phyloP scores from a whole-genome alignment of 2,113 vertebrate genomes.

The Delphinus delphis region DNA sequence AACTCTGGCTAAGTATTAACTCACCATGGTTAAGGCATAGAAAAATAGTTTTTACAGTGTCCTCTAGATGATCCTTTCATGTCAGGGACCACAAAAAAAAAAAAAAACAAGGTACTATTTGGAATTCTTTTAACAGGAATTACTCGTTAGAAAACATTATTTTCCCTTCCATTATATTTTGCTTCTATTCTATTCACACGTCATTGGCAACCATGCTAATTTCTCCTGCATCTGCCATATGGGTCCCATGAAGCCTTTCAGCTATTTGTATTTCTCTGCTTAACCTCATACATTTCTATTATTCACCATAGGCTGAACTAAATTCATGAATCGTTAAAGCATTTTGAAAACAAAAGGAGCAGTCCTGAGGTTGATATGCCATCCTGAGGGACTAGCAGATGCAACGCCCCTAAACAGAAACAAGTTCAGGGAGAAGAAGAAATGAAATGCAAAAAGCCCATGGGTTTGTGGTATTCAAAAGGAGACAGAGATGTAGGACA shows the following conservation, averaged over 20 bases:
- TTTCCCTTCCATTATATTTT: background rate
- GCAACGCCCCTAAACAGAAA: background rate
- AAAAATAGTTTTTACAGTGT: background rate
- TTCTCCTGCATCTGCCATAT: background rate
- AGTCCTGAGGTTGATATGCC: background rate
- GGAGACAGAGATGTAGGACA: background rate
- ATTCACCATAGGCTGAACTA: background rate
- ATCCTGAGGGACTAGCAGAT: background rate
- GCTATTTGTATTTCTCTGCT: background rate
- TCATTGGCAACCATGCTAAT: background rate
- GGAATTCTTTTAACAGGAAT: background rate
- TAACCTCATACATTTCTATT: background rate
- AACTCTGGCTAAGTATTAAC: background rate
- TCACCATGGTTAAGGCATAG: background rate
- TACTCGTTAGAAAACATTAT: background rate
- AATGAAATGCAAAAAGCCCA: background rate
- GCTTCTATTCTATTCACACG: background rate
- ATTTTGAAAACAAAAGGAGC: background rate
- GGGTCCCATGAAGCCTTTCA: background rate
- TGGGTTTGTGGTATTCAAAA: background rate
- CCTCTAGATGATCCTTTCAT: background rate
- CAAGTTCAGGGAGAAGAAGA: background rate
- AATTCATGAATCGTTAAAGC: background rate
- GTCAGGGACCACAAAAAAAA: background rate
- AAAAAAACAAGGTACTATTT: background rate